Conservation (phyloP, 2,888 invertebrate species). For the Heliconius hortense region DNA sequence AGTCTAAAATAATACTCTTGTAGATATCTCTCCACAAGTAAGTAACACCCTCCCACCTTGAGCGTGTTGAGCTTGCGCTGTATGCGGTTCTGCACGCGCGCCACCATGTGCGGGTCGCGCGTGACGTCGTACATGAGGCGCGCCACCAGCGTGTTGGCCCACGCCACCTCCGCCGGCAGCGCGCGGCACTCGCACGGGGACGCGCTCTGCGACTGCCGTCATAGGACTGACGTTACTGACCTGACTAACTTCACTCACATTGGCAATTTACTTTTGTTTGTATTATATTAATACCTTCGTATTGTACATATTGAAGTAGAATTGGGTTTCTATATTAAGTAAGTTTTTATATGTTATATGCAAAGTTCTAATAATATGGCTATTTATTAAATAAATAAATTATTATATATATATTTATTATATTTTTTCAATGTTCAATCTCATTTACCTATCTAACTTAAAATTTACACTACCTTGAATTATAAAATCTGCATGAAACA, state of each 20-base stretch:
- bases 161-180: conserved; percentile 81
- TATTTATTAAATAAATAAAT: no score
- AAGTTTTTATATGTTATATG: no score
- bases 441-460: neutral
- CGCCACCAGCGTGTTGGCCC: conserved; percentile 90
- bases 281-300: neutral
- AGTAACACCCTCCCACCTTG: no score
- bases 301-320: no score
- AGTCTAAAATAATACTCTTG: no score
- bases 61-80: conserved; percentile 93
- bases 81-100: conserved; percentile 88
- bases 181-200: conserved; percentile 58
- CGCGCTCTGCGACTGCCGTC: neutral
- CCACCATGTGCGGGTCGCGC: conserved; percentile 86
- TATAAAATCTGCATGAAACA: no score
- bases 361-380: no score
- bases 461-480: neutral
- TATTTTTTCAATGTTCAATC: no score
- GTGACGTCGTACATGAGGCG: conserved; percentile 92
- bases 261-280: neutral
- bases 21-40: no score
- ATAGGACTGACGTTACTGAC: neutral
- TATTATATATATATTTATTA: no score
- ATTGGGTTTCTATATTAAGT: no score
- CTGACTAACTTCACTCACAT: neutral